Evolutionary conservation across 2,797 vertebrate genomes (phyloP).

Genomic region (Hydrocynus forskahlii): DNA sequence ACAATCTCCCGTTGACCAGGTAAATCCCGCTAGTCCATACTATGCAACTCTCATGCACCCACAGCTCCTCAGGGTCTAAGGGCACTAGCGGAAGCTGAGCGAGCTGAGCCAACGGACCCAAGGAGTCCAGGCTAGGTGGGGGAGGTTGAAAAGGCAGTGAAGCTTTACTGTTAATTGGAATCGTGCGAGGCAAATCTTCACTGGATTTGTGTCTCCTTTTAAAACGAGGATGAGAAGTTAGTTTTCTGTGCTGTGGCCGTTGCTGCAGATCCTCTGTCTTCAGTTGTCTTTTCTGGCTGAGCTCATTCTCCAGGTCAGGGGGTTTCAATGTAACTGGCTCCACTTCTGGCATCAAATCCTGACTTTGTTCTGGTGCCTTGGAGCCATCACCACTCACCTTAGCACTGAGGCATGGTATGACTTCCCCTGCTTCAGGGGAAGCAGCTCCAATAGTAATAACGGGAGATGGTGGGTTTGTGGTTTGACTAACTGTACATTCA

Average conservation of each 20-base stretch:
- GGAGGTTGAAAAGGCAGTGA: conserved; percentile 91
- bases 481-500: conserved; percentile 64
- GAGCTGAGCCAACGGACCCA: conserved; percentile 81
- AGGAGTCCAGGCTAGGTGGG: conserved; percentile 86
- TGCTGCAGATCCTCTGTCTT: conserved; percentile 72
- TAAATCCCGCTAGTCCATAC: conserved; percentile 98
- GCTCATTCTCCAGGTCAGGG: conserved; percentile 68
- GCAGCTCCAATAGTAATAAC: conserved; percentile 59
- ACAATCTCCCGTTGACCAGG: conserved; percentile 95
- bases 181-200: conserved; percentile 89
- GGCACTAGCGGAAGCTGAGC: conserved; percentile 96
- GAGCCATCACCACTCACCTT: conserved; percentile 51
- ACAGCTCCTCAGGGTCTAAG: conserved; percentile 98
- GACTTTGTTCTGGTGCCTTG: conserved; percentile 63
- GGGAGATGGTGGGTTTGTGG: conserved; percentile 63
- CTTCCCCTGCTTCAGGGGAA: conserved; percentile 63
- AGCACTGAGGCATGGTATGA: conserved; percentile 56
- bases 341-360: conserved; percentile 69
- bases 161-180: conserved; percentile 83
- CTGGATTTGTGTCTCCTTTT: conserved; percentile 96
- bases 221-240: conserved; percentile 94
- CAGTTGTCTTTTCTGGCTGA: conserved; percentile 52
- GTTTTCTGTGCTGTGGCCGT: conserved; percentile 81
- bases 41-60: conserved; percentile 97
- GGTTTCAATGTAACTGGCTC: conserved; percentile 69